Evolutionary conservation across 2,113 vertebrate species (phyloP).

Genomic region (Toxotes jaculatrix): DNA sequence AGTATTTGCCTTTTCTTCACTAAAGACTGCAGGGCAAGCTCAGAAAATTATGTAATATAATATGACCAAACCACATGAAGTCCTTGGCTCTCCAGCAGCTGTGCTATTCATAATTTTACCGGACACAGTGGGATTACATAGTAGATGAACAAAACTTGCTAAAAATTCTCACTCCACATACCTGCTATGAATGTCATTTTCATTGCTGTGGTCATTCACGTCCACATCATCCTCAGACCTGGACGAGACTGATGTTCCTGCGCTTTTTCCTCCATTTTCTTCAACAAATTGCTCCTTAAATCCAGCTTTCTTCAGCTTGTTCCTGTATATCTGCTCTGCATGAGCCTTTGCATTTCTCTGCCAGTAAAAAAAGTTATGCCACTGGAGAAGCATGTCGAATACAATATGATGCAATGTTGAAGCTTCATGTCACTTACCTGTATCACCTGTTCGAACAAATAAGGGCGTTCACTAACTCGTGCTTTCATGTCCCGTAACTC

Average conservation of each 20-base stretch:
- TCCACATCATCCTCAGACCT: slow-evolving; percentile 48
- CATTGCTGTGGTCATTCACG: slow-evolving; percentile 47
- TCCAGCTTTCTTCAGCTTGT: slow-evolving; percentile 86
- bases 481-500: slow-evolving; percentile 92
- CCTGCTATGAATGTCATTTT: slow-evolving; percentile 62
- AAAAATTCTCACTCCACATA: slow-evolving; percentile 58
- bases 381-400: background rate
- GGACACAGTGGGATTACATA: slow-evolving; percentile 60
- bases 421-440: slow-evolving; percentile 70
- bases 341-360: slow-evolving; percentile 86
- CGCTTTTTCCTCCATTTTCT: slow-evolving; percentile 79
- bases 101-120: slow-evolving; percentile 76
- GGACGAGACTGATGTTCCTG: slow-evolving; percentile 27
- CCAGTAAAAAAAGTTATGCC: slow-evolving; percentile 28
- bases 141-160: slow-evolving; percentile 45
- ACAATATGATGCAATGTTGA: background rate
- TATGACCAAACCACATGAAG: slow-evolving; percentile 73
- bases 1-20: slow-evolving; percentile 59
- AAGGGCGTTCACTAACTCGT: slow-evolving; percentile 89
- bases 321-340: slow-evolving; percentile 87
- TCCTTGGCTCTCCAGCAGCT: slow-evolving; percentile 63
- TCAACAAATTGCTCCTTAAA: slow-evolving; percentile 90
- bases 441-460: slow-evolving; percentile 92
- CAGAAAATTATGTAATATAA: slow-evolving; percentile 78
- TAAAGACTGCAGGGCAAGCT: slow-evolving; percentile 62